These are phyloP conservation scores for Suricata suricatta DNA, from an alignment of 2,113 vertebrate species.

Conservation along the genomic window DNA sequence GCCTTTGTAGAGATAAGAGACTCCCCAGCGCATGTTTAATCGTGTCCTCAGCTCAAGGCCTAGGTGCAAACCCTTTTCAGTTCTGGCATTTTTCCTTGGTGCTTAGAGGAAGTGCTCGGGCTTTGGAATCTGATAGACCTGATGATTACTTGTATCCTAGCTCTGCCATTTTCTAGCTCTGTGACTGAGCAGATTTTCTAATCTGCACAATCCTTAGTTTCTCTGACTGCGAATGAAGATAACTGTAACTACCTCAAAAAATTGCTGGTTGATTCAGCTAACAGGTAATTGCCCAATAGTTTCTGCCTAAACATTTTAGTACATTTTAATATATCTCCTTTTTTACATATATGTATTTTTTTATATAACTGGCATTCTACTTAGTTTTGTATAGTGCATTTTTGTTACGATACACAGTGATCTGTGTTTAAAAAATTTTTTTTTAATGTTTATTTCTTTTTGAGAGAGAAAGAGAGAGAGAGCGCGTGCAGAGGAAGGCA, in stretches of 20 bases:
- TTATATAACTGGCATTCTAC: background rate
- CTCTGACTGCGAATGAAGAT: background rate
- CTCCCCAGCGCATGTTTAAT: background rate
- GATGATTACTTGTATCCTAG: background rate
- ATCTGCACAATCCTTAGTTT: background rate
- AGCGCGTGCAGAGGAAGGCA: too few relatives aligned
- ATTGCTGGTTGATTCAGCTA: constrained; percentile 9
- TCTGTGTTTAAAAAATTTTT: background rate
- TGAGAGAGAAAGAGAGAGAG: too few relatives aligned
- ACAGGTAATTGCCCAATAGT: background rate
- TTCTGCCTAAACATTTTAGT: background rate
- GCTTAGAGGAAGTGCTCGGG: background rate
- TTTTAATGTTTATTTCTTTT: too few relatives aligned
- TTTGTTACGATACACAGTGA: background rate
- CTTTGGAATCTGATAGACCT: background rate
- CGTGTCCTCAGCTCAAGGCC: background rate
- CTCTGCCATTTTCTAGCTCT: background rate
- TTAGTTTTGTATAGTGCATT: background rate
- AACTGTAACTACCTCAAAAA: background rate
- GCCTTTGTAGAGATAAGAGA: background rate
- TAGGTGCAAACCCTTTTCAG: background rate
- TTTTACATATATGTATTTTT: background rate
- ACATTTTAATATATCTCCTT: constrained; percentile 8
- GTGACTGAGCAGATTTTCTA: background rate
- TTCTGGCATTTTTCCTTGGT: background rate